Conservation (phyloP, 64 coral and sea anemone genomes). For the Montipora capricornis region DNA sequence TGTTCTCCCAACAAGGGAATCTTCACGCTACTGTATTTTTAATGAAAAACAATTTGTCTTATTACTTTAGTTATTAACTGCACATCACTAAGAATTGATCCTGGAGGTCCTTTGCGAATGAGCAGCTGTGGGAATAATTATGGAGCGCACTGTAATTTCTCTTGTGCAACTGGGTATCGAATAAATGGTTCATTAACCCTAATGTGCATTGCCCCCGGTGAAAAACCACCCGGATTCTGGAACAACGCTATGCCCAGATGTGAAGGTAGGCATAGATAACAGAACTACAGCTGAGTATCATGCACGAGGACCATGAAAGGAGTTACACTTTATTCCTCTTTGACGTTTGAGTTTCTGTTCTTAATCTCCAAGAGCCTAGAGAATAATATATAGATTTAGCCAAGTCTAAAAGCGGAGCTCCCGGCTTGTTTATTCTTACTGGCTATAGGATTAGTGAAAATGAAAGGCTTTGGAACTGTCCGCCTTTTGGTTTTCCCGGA, state of each 20-base stretch:
- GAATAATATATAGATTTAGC: too few relatives aligned
- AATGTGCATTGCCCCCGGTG: neutral
- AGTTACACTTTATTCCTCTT: too few relatives aligned
- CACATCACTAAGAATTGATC: neutral
- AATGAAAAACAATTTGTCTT: neutral
- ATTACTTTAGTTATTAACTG: conserved; percentile 25
- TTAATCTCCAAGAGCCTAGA: too few relatives aligned
- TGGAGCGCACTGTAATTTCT: conserved; percentile 8
- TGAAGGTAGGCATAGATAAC: neutral
- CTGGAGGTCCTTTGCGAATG: neutral
- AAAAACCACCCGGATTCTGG: conserved; percentile 6
- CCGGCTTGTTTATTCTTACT: too few relatives aligned
- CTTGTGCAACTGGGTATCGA: conserved; percentile 22
- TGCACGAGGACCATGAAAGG: too few relatives aligned
- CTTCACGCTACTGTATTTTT: neutral
- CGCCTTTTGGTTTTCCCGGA: too few relatives aligned
- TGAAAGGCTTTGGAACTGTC: too few relatives aligned
- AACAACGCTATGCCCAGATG: conserved; percentile 1
- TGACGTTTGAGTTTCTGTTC: too few relatives aligned
- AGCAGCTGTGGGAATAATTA: conserved; percentile 4
- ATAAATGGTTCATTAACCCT: conserved; percentile 12
- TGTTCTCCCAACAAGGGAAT: neutral
- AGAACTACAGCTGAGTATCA: too few relatives aligned
- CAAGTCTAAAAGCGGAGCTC: too few relatives aligned
- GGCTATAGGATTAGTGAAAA: too few relatives aligned